These are phyloP conservation scores for Acholoe squamosa DNA, from an alignment of 2,888 invertebrate genomes.

Conservation along the genomic window DNA sequence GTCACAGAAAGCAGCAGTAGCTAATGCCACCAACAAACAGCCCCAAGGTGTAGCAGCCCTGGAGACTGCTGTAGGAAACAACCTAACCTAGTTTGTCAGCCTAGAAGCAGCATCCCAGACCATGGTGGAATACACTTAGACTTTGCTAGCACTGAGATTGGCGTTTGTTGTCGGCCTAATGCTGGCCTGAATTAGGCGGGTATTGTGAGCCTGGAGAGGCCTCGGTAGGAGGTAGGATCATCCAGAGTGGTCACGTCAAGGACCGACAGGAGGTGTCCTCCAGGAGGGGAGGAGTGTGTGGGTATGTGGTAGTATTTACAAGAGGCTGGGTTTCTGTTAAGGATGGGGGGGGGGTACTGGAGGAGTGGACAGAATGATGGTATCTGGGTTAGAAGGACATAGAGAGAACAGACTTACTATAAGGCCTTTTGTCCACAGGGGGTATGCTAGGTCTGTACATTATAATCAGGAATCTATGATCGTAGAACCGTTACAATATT, in stretches of 20 bases:
- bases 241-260: background rate
- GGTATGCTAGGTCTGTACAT: background rate
- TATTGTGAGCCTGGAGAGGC: conserved; percentile 28
- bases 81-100: conserved; percentile 23
- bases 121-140: background rate
- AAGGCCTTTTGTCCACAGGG: background rate
- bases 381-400: background rate
- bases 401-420: background rate
- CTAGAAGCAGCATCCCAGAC: conserved; percentile 13
- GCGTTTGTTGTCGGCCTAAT: background rate
- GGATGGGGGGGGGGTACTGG: no score
- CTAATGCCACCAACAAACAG: conserved; percentile 15
- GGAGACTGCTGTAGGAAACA: background rate
- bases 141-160: background rate
- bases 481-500: background rate
- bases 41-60: background rate
- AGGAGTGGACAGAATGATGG: background rate
- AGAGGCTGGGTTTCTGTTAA: background rate
- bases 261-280: no score
- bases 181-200: background rate
- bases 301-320: background rate
- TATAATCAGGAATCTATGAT: background rate
- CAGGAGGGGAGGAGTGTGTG: background rate
- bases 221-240: background rate
- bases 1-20: background rate